phyloP scores from a whole-genome alignment of 2,888 invertebrate species.

The Strigamia crassipes region DNA sequence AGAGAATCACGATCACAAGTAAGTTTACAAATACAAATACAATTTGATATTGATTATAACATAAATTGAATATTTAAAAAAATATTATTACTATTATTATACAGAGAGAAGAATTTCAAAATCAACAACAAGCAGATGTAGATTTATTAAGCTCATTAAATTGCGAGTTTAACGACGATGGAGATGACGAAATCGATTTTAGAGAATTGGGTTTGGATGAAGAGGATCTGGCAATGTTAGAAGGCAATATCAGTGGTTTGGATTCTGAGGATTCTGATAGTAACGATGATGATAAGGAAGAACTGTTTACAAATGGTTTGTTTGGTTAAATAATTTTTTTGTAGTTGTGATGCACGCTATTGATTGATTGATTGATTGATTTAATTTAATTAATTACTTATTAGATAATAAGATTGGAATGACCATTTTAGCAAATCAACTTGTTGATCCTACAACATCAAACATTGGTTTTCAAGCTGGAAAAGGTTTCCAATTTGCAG shows the following conservation, averaged over 20 bases:
- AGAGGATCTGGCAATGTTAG: not conserved
- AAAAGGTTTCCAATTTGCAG: not conserved
- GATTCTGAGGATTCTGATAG: not conserved
- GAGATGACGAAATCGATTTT: not conserved
- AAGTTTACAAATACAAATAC: not conserved
- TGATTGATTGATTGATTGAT: no score
- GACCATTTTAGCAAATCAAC: not conserved
- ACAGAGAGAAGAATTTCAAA: not conserved
- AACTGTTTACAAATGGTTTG: no score
- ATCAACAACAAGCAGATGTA: not conserved
- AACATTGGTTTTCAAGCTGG: not conserved
- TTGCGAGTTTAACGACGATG: not conserved
- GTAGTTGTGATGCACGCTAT: no score
- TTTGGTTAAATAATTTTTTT: no score
- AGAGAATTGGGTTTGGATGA: not conserved
- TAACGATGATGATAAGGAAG: not conserved
- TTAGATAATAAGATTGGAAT: not conserved
- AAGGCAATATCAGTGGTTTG: not conserved
- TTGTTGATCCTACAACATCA: not conserved
- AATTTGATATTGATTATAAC: no score
- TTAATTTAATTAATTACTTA: no score
- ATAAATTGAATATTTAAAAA: no score
- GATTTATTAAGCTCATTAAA: not conserved
- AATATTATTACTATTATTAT: not conserved
- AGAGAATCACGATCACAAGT: not conserved